Base-by-base conservation (phyloP, 1,140 invertebrate genomes). In the Ceratina australensis region DNA sequence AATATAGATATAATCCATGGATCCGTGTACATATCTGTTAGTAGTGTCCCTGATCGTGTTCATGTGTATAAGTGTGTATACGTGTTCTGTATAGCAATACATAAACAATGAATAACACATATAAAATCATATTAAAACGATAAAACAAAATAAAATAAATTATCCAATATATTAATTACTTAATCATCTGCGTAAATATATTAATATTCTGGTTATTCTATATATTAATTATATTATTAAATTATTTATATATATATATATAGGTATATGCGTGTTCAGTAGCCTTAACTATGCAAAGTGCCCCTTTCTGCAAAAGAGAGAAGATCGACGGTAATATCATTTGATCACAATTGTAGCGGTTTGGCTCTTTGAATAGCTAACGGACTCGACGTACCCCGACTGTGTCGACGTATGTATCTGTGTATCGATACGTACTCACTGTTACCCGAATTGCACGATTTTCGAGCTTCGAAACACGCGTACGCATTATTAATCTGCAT, bases 121-220 rank as follows among this genome's bases (percentile, higher is more conserved):
- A 90, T 89, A 90, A 92, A 92, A 92, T 92, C 92, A 92, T 89
- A 91, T 91, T 77, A 92, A 92, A 92, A 92, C 90, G 88, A 90
- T 91, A 92, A 92, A 91, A 92, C 90, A 91, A 91, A 92, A 92
- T 91, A 91, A 89, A 92, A 91, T 89, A 90, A 90, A 89, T 90
- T 89, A 91, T 91, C 84, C 85, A 88, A 91, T 91, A 92, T 92
- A 92, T 91, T 91, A 90, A 88, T 82, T 79, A 87, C 85, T 87
- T 87, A 89, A 89, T 86, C 87, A 89, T 89, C 89, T 92, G 89
- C 79, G 77, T 89, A 88, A n/a, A 92, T 92, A 92, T 91, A 91
- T 91, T 90, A 91, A 91, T 92, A 90, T 90, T 92, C 87, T 91
- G 87, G 82, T 84, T 84, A 78, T 83, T 75, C 65, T 74, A 64